Evolutionary conservation across 1,140 invertebrate genomes (phyloP).

Genomic region (Drosophila pseudoobscura): DNA sequence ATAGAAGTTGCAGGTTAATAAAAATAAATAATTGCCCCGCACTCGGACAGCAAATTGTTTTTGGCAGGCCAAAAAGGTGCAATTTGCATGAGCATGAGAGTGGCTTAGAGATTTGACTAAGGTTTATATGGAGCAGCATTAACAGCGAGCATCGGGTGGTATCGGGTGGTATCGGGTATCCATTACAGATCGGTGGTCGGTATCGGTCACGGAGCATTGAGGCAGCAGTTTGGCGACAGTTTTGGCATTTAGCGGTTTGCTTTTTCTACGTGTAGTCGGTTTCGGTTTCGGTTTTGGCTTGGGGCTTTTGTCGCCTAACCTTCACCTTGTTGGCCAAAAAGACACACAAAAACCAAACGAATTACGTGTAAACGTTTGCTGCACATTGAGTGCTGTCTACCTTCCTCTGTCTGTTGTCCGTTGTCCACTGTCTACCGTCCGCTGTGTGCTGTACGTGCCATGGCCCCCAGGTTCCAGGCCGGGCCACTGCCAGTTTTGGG

Average conservation of each 20-base stretch:
- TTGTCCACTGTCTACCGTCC: slow-evolving; percentile 9
- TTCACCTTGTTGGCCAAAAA: slow-evolving; percentile 72
- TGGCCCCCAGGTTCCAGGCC: slow-evolving; percentile 51
- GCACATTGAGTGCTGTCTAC: slow-evolving; percentile 24
- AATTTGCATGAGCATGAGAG: slow-evolving; percentile 8
- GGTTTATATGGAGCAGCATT: too few relatives aligned
- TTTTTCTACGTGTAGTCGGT: background rate
- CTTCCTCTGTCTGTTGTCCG: slow-evolving; percentile 13
- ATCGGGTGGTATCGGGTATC: too few relatives aligned
- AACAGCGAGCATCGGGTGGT: too few relatives aligned
- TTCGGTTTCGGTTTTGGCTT: slow-evolving; percentile 1
- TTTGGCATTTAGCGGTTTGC: background rate
- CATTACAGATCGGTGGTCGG: too few relatives aligned
- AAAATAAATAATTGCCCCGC: slow-evolving; percentile 9
- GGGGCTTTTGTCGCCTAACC: slow-evolving; percentile 36
- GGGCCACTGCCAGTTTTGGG: slow-evolving; percentile 49
- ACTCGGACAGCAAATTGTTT: background rate
- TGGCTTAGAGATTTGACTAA: too few relatives aligned
- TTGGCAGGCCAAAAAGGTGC: background rate
- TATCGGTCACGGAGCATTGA: background rate
- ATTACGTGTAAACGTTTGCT: slow-evolving; percentile 37
- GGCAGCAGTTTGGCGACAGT: background rate
- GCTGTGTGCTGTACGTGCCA: slow-evolving; percentile 48
- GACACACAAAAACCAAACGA: slow-evolving; percentile 25
- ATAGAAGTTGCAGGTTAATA: slow-evolving; percentile 9